Conservation (phyloP, 2,888 invertebrate species). For the Drosophila recens region DNA sequence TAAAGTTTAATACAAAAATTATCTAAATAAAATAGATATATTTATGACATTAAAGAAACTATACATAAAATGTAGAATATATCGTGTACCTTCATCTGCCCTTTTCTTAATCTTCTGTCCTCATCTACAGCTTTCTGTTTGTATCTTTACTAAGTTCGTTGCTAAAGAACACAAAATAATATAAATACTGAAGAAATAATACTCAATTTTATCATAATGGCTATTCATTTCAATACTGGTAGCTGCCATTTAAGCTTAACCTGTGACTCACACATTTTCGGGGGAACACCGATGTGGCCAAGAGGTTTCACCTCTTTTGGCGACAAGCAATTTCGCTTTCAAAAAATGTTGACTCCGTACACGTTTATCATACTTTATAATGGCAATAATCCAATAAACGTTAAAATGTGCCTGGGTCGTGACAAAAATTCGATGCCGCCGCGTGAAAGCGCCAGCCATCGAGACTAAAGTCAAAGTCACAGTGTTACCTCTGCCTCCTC, state of each 20-base stretch:
- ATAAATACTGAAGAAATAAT: background rate
- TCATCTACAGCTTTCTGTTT: too few species aligned
- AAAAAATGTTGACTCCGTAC: constrained; percentile 43
- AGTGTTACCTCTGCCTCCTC: background rate
- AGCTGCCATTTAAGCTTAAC: constrained; percentile 58
- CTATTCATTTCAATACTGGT: constrained; percentile 49
- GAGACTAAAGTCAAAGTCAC: constrained; percentile 22
- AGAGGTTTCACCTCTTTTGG: constrained; percentile 51
- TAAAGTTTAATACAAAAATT: too few species aligned
- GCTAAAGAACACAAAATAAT: too few species aligned
- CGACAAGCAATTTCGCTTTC: constrained; percentile 71
- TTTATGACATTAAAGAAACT: too few species aligned
- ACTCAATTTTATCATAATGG: constrained; percentile 7
- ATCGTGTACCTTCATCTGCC: too few species aligned
- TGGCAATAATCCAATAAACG: constrained; percentile 82
- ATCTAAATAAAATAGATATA: too few species aligned
- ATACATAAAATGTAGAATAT: too few species aligned
- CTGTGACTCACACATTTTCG: constrained; percentile 60
- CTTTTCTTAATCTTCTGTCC: too few species aligned
- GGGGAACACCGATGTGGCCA: constrained; percentile 25
- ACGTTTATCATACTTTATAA: constrained; percentile 56
- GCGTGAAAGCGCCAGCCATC: constrained; percentile 73
- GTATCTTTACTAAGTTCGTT: too few species aligned
- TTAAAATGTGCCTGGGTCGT: constrained; percentile 70
- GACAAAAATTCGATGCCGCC: constrained; percentile 72